These are phyloP conservation scores for Drosophila lacertosa DNA, from an alignment of 1,140 invertebrate genomes.

Conservation along the genomic window DNA sequence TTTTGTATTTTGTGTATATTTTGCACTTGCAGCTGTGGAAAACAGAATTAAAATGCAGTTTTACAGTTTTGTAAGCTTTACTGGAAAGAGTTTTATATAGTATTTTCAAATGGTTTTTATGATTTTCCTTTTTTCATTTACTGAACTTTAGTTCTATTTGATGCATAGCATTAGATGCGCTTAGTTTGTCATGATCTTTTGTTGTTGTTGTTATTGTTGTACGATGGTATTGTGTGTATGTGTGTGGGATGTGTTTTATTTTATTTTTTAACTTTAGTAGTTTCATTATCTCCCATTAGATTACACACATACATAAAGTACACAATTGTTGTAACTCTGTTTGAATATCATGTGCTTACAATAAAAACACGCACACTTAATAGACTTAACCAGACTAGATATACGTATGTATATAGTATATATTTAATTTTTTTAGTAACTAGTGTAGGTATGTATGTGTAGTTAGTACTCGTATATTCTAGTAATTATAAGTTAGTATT, in stretches of 20 bases:
- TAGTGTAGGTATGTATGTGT: no score
- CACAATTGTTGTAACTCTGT: constrained; percentile 30
- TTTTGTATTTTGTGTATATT: constrained; percentile 28
- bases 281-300: constrained; percentile 39
- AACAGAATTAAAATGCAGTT: constrained; percentile 69
- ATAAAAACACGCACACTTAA: constrained; percentile 76
- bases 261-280: constrained; percentile 23
- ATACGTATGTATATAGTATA: constrained; percentile 18
- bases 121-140: constrained; percentile 38
- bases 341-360: constrained; percentile 70
- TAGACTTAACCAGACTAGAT: constrained; percentile 57
- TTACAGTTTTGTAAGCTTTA: constrained; percentile 68
- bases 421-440: constrained; percentile 6
- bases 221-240: constrained; percentile 24
- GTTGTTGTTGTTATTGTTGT: constrained; percentile 49
- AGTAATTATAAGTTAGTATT: constrained; percentile 33
- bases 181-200: constrained; percentile 70
- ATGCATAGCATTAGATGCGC: constrained; percentile 66
- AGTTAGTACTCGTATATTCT: constrained; percentile 38
- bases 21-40: constrained; percentile 44
- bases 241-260: constrained; percentile 36
- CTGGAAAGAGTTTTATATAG: constrained; percentile 45
- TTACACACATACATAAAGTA: constrained; percentile 48
- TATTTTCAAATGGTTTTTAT: constrained; percentile 36
- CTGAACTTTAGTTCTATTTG: constrained; percentile 62